Evolutionary conservation across 2,797 vertebrate species (phyloP).

Genomic region (Enteromius argenteus): DNA sequence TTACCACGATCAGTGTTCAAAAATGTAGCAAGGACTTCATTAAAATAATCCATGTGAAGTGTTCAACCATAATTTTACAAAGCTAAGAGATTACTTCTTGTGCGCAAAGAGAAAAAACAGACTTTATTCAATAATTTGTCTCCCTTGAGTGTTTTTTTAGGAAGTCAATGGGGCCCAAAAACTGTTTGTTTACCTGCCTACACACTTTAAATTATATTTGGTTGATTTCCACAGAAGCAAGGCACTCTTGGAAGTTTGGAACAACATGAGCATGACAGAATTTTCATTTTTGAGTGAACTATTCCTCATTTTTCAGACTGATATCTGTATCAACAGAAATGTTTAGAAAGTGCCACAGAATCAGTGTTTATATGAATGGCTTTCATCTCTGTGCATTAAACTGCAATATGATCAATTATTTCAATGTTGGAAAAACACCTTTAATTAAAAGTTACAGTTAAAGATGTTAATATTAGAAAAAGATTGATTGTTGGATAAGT

Average conservation of each 20-base stretch:
- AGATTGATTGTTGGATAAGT: background rate
- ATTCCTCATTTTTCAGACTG: background rate
- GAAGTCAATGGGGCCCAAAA: too few species aligned
- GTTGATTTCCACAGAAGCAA: background rate
- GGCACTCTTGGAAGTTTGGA: background rate
- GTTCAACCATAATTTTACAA: too few species aligned
- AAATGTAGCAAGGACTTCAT: too few species aligned
- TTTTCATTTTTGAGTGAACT: background rate
- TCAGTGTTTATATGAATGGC: background rate
- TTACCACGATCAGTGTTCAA: too few species aligned
- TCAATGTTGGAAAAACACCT: background rate
- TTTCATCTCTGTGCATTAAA: background rate
- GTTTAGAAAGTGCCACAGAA: background rate
- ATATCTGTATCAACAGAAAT: background rate
- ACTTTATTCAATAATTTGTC: too few species aligned
- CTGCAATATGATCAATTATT: background rate
- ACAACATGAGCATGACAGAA: background rate
- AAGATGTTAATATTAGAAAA: background rate
- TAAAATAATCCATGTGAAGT: too few species aligned
- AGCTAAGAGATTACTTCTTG: too few species aligned
- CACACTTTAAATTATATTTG: background rate
- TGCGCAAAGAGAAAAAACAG: too few species aligned
- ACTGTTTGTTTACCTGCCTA: background rate
- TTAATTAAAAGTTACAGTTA: background rate
- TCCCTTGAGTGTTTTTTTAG: too few species aligned